These are phyloP conservation scores for Drosophila baimaii DNA, from an alignment of 1,140 invertebrate species.

Conservation along the genomic window DNA sequence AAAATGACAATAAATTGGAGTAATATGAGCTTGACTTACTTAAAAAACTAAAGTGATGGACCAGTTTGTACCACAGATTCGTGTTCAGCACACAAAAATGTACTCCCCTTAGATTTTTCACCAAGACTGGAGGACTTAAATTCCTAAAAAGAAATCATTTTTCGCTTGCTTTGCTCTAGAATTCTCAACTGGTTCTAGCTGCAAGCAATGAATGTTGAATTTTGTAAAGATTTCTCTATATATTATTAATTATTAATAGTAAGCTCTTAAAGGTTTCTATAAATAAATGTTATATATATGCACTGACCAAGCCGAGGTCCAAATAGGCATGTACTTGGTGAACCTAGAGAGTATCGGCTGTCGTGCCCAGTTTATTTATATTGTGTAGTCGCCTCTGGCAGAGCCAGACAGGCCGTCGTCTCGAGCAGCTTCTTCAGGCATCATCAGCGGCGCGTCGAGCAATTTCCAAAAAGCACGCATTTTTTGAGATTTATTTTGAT, in stretches of 20 bases:
- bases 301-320: background rate
- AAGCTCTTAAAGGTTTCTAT: no score
- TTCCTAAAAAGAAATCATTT: no score
- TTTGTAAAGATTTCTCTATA: background rate
- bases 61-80: no score
- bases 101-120: no score
- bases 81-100: no score
- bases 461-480: conserved; percentile 69
- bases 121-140: no score
- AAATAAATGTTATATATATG: background rate
- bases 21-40: no score
- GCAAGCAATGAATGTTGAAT: no score
- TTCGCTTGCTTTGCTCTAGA: no score
- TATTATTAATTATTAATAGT: no score
- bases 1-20: no score
- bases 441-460: conserved; percentile 26
- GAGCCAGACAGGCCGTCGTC: conserved; percentile 74
- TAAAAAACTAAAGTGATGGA: no score
- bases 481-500: conserved; percentile 81
- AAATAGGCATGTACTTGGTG: background rate
- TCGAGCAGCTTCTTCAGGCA: conserved; percentile 66
- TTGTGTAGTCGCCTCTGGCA: conserved; percentile 70
- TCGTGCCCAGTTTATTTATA: conserved; percentile 74
- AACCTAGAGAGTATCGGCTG: conserved; percentile 37
- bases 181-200: background rate